These are phyloP conservation scores for Euwallacea similis DNA, from an alignment of 1,140 invertebrate genomes.

Conservation along the genomic window DNA sequence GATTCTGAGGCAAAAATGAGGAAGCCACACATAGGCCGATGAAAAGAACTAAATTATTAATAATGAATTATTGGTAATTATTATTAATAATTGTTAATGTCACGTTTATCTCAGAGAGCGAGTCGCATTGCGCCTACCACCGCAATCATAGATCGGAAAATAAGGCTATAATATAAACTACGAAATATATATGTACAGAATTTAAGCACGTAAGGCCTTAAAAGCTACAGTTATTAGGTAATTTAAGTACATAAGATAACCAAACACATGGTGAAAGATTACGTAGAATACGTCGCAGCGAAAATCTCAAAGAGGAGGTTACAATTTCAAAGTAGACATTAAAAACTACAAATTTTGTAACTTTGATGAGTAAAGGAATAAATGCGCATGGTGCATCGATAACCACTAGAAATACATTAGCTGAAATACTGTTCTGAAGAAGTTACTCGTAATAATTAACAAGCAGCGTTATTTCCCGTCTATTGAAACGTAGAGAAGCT, in stretches of 20 bases:
- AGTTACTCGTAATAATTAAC: neutral
- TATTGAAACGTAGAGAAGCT: slow-evolving; percentile 27
- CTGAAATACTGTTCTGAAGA: slow-evolving; percentile 23
- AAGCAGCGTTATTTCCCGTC: slow-evolving; percentile 4
- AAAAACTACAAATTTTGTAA: neutral
- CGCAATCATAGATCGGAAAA: slow-evolving; percentile 18
- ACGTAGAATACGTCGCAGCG: neutral
- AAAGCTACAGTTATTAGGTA: neutral
- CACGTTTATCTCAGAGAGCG: slow-evolving; percentile 8
- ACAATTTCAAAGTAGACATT: neutral
- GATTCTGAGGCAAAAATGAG: no score
- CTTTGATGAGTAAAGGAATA: slow-evolving; percentile 5
- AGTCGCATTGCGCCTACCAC: slow-evolving; percentile 4
- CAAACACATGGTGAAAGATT: neutral
- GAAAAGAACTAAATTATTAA: no score
- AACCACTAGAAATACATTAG: slow-evolving; percentile 14
- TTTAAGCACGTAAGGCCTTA: slow-evolving; percentile 16
- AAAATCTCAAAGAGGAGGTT: slow-evolving; percentile 3
- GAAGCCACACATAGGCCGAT: no score
- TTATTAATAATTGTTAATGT: no score
- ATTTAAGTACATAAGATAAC: slow-evolving; percentile 1
- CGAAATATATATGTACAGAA: slow-evolving; percentile 10
- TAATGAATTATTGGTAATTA: no score
- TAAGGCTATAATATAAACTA: slow-evolving; percentile 4
- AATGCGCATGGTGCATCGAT: neutral